phyloP scores from a whole-genome alignment of 2,797 vertebrate species.

The Ara ararauna region DNA sequence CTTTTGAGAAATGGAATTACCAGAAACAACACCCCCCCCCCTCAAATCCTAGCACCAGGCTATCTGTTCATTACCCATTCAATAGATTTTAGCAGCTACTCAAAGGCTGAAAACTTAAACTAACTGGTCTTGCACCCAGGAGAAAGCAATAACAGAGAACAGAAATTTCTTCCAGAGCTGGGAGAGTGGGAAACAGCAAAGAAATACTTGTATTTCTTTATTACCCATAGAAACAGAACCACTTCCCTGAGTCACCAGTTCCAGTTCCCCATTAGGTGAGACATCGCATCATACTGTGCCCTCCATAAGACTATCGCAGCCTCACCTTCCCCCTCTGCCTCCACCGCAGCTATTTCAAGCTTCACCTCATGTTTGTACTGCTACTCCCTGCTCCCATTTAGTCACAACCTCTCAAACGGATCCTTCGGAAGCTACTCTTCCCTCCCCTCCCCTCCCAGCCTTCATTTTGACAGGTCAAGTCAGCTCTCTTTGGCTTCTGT shows the following conservation, averaged over 20 bases:
- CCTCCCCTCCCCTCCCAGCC: neutral
- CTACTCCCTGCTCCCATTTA: neutral
- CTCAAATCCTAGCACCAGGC: neutral
- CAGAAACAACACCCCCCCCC: neutral
- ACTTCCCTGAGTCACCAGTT: conserved; percentile 2
- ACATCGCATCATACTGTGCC: neutral
- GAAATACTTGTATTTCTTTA: neutral
- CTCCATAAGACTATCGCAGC: neutral
- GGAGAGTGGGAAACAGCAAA: neutral
- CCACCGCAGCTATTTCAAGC: neutral
- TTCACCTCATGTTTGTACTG: neutral
- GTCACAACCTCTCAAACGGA: neutral
- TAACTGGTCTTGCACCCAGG: neutral
- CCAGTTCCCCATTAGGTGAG: neutral
- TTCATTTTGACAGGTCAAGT: neutral
- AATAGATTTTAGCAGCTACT: neutral
- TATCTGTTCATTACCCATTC: neutral
- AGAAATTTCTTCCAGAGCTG: neutral
- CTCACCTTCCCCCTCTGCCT: neutral
- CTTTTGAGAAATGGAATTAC: neutral
- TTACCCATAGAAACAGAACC: conserved; percentile 14
- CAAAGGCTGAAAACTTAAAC: neutral
- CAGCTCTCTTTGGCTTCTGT: neutral
- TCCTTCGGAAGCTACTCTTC: neutral
- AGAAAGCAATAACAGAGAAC: neutral